Evolutionary conservation across 2,113 vertebrate species (phyloP).

Genomic region (Etheostoma cragini): DNA sequence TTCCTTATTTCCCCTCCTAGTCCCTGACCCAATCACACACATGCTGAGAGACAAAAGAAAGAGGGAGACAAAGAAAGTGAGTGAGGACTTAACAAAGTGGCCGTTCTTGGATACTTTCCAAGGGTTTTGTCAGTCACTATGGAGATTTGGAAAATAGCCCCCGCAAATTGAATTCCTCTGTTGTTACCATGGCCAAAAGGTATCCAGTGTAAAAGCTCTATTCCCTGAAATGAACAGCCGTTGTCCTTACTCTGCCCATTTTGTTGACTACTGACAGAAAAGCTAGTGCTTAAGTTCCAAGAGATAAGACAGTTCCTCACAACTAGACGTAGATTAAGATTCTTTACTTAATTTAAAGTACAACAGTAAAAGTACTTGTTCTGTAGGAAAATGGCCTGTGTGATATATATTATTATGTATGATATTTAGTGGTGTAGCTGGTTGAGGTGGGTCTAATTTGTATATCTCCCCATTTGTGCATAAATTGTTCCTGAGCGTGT

Average conservation of each 20-base stretch:
- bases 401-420: neutral
- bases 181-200: conserved; percentile 66
- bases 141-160: conserved; percentile 72
- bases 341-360: neutral
- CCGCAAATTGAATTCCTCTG: conserved; percentile 65
- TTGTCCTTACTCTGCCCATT: conserved; percentile 19
- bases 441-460: neutral
- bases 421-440: neutral
- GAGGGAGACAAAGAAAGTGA: conserved; percentile 54
- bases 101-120: conserved; percentile 72
- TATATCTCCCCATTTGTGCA: too few relatives aligned
- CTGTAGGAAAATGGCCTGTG: neutral
- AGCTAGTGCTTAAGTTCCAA: neutral
- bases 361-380: neutral
- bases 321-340: neutral
- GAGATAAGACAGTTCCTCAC: neutral
- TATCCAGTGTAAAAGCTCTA: conserved; percentile 59
- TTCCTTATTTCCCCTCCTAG: conserved; percentile 15
- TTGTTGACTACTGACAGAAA: conserved; percentile 29
- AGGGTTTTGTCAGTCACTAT: conserved; percentile 72
- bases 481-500: too few relatives aligned
- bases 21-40: conserved; percentile 43
- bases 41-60: conserved; percentile 55
- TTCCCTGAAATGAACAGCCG: conserved; percentile 16
- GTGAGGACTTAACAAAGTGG: conserved; percentile 63